phyloP scores from a whole-genome alignment of 2,888 invertebrate genomes.

The Coremacera marginata region DNA sequence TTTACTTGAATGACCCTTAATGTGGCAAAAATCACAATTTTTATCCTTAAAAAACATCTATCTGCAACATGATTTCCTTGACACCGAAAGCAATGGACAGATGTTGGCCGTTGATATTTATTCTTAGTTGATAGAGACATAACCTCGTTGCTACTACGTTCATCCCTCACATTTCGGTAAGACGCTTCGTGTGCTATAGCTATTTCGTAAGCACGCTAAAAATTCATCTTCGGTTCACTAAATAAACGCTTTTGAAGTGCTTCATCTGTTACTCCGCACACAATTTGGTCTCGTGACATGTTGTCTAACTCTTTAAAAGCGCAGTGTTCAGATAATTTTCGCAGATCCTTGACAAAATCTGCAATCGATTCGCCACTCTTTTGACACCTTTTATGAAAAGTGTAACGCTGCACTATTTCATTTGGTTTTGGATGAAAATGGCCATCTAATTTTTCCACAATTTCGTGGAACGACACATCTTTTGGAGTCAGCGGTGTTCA shows the following conservation, averaged over 20 bases:
- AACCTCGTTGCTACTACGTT: background rate
- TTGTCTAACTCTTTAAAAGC: conserved; percentile 28
- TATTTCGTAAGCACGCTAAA: conserved; percentile 30
- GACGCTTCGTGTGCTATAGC: background rate
- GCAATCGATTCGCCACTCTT: conserved; percentile 8
- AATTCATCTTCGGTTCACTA: conserved; percentile 28
- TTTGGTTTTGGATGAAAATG: background rate
- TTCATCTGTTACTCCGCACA: background rate
- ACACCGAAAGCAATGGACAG: conserved; percentile 1
- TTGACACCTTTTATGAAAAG: conserved; percentile 1
- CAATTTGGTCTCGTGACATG: conserved; percentile 30
- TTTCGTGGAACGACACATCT: background rate
- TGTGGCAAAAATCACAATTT: conserved; percentile 20
- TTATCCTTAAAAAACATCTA: conserved; percentile 30
- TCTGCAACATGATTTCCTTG: conserved; percentile 20
- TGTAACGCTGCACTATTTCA: background rate
- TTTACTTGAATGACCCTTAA: conserved; percentile 12
- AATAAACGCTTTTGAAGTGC: conserved; percentile 1
- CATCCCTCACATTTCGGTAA: background rate
- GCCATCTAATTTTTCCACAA: background rate
- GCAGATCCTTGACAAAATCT: conserved; percentile 6
- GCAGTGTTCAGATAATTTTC: conserved; percentile 31
- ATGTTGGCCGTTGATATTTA: background rate
- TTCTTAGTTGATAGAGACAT: background rate
- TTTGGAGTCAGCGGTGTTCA: background rate